phyloP scores from a whole-genome alignment of 2,113 vertebrate genomes.

The Turdus rufiventris region DNA sequence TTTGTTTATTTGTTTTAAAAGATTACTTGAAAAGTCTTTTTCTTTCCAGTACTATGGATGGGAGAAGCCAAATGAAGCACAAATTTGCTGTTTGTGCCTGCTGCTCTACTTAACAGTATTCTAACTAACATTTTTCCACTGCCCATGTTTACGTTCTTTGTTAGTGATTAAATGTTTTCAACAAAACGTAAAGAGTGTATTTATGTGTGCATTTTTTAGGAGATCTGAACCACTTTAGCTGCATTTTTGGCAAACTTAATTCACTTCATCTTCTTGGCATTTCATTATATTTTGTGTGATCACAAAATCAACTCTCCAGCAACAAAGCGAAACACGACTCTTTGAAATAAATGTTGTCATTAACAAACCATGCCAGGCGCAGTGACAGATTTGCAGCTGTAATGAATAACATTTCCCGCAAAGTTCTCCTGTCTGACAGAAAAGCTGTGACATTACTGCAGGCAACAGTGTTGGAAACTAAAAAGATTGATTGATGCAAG shows the following conservation, averaged over 20 bases:
- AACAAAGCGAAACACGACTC: conserved; percentile 77
- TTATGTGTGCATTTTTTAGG: conserved; percentile 19
- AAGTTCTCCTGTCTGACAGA: conserved; percentile 80
- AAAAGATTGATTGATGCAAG: conserved; percentile 79
- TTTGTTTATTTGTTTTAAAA: background rate
- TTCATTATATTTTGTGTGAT: conserved; percentile 81
- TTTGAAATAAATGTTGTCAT: conserved; percentile 86
- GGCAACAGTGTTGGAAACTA: conserved; percentile 73
- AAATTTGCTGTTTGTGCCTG: background rate
- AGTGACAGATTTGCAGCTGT: conserved; percentile 83
- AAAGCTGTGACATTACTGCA: conserved; percentile 81
- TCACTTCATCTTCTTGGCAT: conserved; percentile 81
- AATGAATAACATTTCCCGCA: conserved; percentile 81
- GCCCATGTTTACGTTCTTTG: background rate
- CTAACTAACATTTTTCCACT: background rate
- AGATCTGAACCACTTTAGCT: conserved; percentile 71
- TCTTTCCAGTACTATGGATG: background rate
- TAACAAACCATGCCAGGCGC: conserved; percentile 77
- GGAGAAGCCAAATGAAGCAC: background rate
- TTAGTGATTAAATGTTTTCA: conserved; percentile 43
- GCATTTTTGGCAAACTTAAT: conserved; percentile 77
- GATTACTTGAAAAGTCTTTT: background rate
- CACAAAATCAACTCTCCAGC: conserved; percentile 78
- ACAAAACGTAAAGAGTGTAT: background rate
- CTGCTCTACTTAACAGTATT: background rate